A percentile compares a stretch with the other conserved stretches of the same genome.
Evolutionary conservation across 2,888 invertebrate species (phyloP).

Genomic region (Horisme vitalbata): DNA sequence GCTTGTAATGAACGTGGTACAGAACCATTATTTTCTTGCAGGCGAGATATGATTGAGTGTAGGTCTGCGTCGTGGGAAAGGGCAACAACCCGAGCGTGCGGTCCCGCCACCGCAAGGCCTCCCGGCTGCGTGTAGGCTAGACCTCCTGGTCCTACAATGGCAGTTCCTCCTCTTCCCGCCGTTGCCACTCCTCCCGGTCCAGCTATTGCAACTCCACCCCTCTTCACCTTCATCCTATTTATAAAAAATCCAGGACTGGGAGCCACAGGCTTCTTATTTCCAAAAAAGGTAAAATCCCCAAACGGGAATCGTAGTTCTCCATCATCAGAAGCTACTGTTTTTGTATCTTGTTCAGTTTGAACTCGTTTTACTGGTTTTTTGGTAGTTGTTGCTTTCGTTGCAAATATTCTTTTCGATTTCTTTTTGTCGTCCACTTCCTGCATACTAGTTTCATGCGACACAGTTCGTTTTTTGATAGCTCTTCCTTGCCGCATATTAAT

Average conservation of each 20-base stretch:
- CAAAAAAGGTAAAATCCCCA: conserved; percentile 32
- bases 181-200: conserved; percentile 92
- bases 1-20: conserved; percentile 67
- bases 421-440: conserved; percentile 47
- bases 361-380: conserved; percentile 51
- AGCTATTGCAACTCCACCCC: conserved; percentile 91
- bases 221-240: conserved; percentile 86
- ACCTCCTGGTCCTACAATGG: conserved; percentile 91
- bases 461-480: conserved; percentile 60
- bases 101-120: conserved; percentile 89
- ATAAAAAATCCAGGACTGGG: conserved; percentile 86
- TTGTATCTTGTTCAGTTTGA: conserved; percentile 44
- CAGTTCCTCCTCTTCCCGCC: conserved; percentile 90
- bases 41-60: conserved; percentile 74
- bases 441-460: conserved; percentile 40
- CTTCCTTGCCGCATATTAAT: conserved; percentile 51
- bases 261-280: conserved; percentile 49
- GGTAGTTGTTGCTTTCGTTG: conserved; percentile 43
- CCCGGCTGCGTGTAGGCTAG: conserved; percentile 89
- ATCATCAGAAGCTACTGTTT: conserved; percentile 38
- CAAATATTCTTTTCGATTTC: conserved; percentile 52
- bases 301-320: conserved; percentile 38
- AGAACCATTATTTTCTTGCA: conserved; percentile 66
- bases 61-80: conserved; percentile 85
- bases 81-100: conserved; percentile 87